Conservation (phyloP, 2,797 vertebrate genomes). For the Phoeniculus purpureus region DNA sequence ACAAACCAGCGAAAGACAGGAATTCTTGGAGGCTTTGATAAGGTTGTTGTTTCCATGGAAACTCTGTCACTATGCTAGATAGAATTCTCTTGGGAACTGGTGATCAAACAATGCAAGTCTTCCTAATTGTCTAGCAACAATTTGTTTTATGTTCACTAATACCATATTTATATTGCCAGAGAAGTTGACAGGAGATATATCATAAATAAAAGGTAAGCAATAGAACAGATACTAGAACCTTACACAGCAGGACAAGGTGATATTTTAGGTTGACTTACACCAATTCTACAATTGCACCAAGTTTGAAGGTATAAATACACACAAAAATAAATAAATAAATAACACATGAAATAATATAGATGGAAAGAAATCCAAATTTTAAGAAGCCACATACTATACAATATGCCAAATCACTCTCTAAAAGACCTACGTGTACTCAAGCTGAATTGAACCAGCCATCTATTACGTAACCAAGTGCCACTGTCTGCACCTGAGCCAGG, state of each 20-base stretch:
- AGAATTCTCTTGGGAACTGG: not conserved
- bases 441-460: not conserved
- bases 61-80: not conserved
- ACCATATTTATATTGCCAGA: not conserved
- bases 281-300: not conserved
- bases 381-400: not conserved
- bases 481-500: not conserved
- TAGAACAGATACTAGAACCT: no score
- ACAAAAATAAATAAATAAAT: not conserved
- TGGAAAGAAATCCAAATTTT: not conserved
- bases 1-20: not conserved
- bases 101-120: constrained; percentile 1
- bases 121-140: constrained; percentile 7
- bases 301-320: not conserved
- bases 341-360: not conserved
- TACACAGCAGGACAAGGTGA: not conserved
- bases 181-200: not conserved
- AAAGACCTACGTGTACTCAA: not conserved
- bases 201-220: not conserved
- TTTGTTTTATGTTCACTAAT: not conserved
- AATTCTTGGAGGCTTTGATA: constrained; percentile 4
- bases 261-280: not conserved
- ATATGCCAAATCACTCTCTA: not conserved
- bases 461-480: not conserved
- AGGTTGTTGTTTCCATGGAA: constrained; percentile 27